Evolutionary conservation across 2,888 invertebrate species (phyloP), one percentile per base, ranked within the genome.

Genomic region (Marronus borbonicus): DNA sequence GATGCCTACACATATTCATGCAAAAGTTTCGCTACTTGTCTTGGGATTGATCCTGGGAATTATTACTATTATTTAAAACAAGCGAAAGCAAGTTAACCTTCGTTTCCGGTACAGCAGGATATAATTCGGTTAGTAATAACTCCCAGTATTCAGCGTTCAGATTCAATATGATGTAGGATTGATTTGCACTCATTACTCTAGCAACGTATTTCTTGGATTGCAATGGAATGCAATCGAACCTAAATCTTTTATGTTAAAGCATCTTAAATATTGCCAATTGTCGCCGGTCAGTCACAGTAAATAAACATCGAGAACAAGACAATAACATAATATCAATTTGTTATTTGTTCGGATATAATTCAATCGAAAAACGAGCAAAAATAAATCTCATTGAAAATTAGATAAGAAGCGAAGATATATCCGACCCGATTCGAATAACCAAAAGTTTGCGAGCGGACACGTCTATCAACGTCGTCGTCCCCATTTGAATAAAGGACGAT

Each of bases 401-500:
- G 87, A 86, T 87, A 84, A 85, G 83, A 84, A 81, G 79, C 64
- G 74, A 82, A 85, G 87, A 87, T 87, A 86, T 85, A 84, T 83
- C 79, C 84, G 82, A 58, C 20, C 77, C 83, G 80, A 85, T 84
- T 84, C 84, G 84, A 85, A 85, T 85, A 83, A 60, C 84, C 84
- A 84, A 85, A 85, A 85, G 84, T 84, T 84, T 83, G 83, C 82
- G 83, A 84, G 86, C 86, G 85, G 86, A 85, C 86, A 85, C 86
- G 86, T 87, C 86, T 85, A 86, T 87, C 87, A 87, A 74, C 62
- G 72, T 74, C 44, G 55, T 62, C 60, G 77, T 78, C 77, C 81
- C 82, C 83, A 87, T 87, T 87, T 87, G 83, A 87, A 87, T 87
- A 87, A 86, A 85, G 84, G 84, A 87, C 86, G 85, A 84, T 83